Conservation (phyloP, 1,140 invertebrate genomes). For the Limonius californicus region DNA sequence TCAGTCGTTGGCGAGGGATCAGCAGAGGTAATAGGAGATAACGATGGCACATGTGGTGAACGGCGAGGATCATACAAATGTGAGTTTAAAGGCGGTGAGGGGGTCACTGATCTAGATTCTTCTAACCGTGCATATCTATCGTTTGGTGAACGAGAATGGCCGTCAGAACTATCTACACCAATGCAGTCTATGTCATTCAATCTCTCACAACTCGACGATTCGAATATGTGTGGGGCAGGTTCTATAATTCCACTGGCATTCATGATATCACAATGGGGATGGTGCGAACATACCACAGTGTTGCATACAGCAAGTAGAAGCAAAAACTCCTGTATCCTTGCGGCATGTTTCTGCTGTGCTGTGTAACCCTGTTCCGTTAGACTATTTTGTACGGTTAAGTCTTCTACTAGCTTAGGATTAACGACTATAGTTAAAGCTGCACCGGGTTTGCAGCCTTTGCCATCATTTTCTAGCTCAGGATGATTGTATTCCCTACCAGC, state of each 20-base stretch:
- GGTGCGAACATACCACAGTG: slow-evolving; percentile 89
- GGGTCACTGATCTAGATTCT: slow-evolving; percentile 71
- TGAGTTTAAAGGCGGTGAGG: slow-evolving; percentile 62
- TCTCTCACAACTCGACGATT: slow-evolving; percentile 40
- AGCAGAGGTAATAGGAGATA: slow-evolving; percentile 47
- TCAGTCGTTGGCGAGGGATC: slow-evolving; percentile 46
- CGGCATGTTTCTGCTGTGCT: slow-evolving; percentile 34
- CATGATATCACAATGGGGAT: slow-evolving; percentile 86
- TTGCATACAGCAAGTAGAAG: slow-evolving; percentile 91
- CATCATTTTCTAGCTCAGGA: slow-evolving; percentile 56
- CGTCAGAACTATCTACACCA: neutral
- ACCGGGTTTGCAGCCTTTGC: slow-evolving; percentile 26
- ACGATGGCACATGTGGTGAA: slow-evolving; percentile 46
- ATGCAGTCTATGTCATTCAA: slow-evolving; percentile 13
- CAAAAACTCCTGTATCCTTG: slow-evolving; percentile 83
- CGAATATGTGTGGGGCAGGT: slow-evolving; percentile 4
- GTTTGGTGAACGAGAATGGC: slow-evolving; percentile 25
- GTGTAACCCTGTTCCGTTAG: slow-evolving; percentile 32
- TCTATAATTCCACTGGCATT: slow-evolving; percentile 64
- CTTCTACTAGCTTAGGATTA: slow-evolving; percentile 65
- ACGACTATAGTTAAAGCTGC: slow-evolving; percentile 49
- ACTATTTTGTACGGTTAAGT: slow-evolving; percentile 53
- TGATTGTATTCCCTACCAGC: slow-evolving; percentile 87
- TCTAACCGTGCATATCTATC: slow-evolving; percentile 63
- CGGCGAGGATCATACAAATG: slow-evolving; percentile 20